A percentile compares a stretch with the other conserved stretches of the same genome.
These are phyloP conservation scores for Pseudois nayaur DNA, from an alignment of 2,113 vertebrate genomes.

Conservation along the genomic window DNA sequence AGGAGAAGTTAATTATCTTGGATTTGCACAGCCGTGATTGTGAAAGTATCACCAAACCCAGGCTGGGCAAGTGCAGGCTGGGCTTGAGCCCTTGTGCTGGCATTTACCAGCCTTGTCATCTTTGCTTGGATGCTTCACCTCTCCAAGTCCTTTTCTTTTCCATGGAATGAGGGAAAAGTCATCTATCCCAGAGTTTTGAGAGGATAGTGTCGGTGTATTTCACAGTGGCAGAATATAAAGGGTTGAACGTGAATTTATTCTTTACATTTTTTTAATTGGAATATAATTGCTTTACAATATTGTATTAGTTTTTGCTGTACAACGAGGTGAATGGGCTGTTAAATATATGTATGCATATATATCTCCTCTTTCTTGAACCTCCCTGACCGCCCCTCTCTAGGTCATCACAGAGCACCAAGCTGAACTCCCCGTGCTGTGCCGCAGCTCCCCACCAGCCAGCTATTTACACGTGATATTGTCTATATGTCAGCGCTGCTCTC, in stretches of 20 bases:
- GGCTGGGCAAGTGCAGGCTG: background rate
- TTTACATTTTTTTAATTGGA: background rate
- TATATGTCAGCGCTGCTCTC: background rate
- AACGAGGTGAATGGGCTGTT: background rate
- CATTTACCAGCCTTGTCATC: accelerated
- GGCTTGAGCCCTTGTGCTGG: too few relatives aligned
- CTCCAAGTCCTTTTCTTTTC: background rate
- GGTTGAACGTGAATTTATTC: background rate
- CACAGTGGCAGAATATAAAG: background rate
- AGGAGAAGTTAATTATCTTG: background rate
- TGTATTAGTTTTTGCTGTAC: background rate
- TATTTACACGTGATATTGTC: background rate
- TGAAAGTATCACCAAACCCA: background rate
- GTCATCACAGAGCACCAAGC: background rate
- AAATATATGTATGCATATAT: background rate
- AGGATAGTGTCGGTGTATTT: background rate
- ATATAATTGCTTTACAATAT: background rate
- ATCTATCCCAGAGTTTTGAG: background rate
- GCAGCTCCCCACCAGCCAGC: background rate
- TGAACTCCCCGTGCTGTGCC: background rate
- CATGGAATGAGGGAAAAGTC: background rate
- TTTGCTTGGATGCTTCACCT: background rate
- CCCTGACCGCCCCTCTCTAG: background rate
- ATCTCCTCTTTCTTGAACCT: background rate
- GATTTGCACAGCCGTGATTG: background rate